Conservation (phyloP, 1,140 invertebrate genomes). For the Pogonus chalceus region DNA sequence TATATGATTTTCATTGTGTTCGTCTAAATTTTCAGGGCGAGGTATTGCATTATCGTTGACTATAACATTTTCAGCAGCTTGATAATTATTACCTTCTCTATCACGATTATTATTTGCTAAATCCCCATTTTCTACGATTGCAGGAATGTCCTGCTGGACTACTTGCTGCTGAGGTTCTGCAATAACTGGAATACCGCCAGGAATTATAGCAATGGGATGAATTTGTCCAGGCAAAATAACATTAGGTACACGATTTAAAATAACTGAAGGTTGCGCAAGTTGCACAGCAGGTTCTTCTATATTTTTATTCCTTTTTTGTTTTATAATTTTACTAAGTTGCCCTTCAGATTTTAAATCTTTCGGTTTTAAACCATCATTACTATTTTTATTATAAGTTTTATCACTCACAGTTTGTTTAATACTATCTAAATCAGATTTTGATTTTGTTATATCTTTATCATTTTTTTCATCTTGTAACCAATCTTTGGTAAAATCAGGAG, state of each 20-base stretch:
- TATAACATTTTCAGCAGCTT: slow-evolving; percentile 24
- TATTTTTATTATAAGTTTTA: no score
- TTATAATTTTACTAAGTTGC: slow-evolving; percentile 26
- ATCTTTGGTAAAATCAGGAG: slow-evolving; percentile 21
- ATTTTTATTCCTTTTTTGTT: slow-evolving; percentile 23
- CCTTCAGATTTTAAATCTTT: slow-evolving; percentile 19
- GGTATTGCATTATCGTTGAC: slow-evolving; percentile 17
- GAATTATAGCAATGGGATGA: slow-evolving; percentile 7
- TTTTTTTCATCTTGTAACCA: background rate
- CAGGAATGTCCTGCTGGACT: background rate
- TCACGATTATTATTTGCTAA: slow-evolving; percentile 46
- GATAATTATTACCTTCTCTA: slow-evolving; percentile 41
- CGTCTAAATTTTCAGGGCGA: slow-evolving; percentile 23
- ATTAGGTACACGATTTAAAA: slow-evolving; percentile 24
- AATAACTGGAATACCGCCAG: no score
- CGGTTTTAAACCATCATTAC: background rate
- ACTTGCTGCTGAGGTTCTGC: background rate
- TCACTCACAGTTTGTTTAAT: no score
- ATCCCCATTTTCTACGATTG: slow-evolving; percentile 42
- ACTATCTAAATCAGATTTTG: no score
- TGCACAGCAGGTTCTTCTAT: background rate
- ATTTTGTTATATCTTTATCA: no score
- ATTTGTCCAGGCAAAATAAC: background rate
- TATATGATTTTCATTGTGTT: slow-evolving; percentile 35
- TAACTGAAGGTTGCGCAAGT: slow-evolving; percentile 23